Evolutionary conservation across 2,797 vertebrate species (phyloP), one percentile per base, ranked within the genome.

Genomic region (Centropyge bicolor): DNA sequence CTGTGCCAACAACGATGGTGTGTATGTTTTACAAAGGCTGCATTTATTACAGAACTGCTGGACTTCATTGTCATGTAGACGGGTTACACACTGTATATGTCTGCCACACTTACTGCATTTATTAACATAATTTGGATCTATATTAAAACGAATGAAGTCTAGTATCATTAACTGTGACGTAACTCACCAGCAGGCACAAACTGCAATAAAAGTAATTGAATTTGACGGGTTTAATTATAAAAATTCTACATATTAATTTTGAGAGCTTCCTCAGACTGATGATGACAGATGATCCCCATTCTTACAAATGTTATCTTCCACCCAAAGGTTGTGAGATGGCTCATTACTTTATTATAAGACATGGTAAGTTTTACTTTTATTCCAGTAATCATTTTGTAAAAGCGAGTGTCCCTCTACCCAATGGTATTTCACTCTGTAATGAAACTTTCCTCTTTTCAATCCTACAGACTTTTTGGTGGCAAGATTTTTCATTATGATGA

Each of bases 401-500:
- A 83, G 70, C 54, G 43, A 67, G 63, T 72, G 55, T 86, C 71
- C 72, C 56, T 82, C 64, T 70, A 52, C 38, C 22, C 60, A 82
- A 83, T 70, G 71, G n/a, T 71, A 73, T 91, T 86, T 82, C 52
- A 71, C 52, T 80, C 65, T 56, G 56, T 74, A 85, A 81, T 81
- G 62, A 86, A 89, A 90, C 85, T 80, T 79, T 74, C 61, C 62
- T 79, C 61, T 68, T 79, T 83, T 85, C 75, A 75, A 77, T 79
- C 70, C 57, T 20, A 63, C 66, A 83, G 59, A 82, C 82, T 89
- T 86, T 86, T 78, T 51, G 76, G 64, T 78, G 80, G 74, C 81
- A 82, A 89, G 65, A 86, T 86, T 85, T 91, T 87, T 92, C 85
- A 89, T 89, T 86, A 76, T 92, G 87, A 91, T 92, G 90, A 91